Percentiles rank a stretch among this genome's conserved stretches.
Evolutionary conservation across 2,113 vertebrate species (phyloP).

Genomic region (Rutilus rutilus): DNA sequence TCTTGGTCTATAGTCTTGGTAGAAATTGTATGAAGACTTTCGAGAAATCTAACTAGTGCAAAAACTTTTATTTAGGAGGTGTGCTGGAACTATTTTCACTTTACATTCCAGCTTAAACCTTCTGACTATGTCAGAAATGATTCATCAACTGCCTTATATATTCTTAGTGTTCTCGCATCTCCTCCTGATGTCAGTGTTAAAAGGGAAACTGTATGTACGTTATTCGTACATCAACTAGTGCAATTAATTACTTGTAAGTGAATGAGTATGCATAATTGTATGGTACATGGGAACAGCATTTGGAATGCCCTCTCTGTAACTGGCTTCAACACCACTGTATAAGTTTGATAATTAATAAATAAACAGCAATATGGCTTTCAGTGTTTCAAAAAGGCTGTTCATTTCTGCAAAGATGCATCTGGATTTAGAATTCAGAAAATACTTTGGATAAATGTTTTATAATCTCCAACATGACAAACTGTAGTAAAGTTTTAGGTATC

Average conservation of each 20-base stretch:
- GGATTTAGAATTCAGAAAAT: no score
- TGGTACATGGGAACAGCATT: conserved; percentile 65
- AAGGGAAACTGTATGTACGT: conserved; percentile 78
- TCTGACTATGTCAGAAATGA: conserved; percentile 76
- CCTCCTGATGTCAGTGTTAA: conserved; percentile 76
- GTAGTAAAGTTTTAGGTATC: not conserved
- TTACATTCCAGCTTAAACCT: conserved; percentile 69
- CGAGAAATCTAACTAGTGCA: conserved; percentile 59
- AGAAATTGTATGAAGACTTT: conserved; percentile 61
- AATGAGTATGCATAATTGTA: conserved; percentile 68
- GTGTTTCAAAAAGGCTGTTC: not conserved
- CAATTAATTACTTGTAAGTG: conserved; percentile 75
- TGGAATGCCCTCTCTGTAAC: conserved; percentile 65
- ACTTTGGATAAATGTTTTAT: no score
- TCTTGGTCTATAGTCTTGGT: conserved; percentile 67
- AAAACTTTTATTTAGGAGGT: conserved; percentile 45
- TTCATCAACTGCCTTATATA: conserved; percentile 70
- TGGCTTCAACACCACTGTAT: conserved; percentile 66
- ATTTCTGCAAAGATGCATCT: no score
- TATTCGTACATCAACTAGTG: conserved; percentile 77
- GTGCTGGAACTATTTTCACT: conserved; percentile 25
- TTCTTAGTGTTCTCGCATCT: conserved; percentile 53
- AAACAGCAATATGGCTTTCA: conserved; percentile 72
- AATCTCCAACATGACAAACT: no score
- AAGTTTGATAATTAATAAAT: conserved; percentile 75